These are phyloP conservation scores for Diabrotica virgifera DNA, from an alignment of 1,140 invertebrate genomes.

Conservation along the genomic window DNA sequence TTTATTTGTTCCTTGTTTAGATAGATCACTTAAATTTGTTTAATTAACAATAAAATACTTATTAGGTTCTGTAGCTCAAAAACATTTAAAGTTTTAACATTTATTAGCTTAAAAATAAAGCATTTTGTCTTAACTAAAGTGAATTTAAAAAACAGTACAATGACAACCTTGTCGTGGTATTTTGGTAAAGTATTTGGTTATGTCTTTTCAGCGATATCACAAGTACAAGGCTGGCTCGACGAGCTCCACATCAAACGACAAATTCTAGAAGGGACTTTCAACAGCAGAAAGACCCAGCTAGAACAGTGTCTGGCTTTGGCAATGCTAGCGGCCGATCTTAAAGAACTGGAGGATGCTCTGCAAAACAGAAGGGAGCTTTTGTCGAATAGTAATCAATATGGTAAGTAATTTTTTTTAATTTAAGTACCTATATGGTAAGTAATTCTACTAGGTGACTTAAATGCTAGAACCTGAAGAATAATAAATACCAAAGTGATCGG, in stretches of 20 bases:
- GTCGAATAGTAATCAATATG: conserved; percentile 52
- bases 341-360: conserved; percentile 63
- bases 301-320: conserved; percentile 77
- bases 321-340: conserved; percentile 68
- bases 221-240: conserved; percentile 75
- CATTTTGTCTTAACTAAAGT: too few species aligned
- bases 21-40: too few species aligned
- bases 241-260: conserved; percentile 73
- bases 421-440: too few species aligned
- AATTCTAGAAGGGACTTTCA: conserved; percentile 71
- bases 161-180: background rate
- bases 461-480: too few species aligned
- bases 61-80: too few species aligned
- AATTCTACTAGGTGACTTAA: too few species aligned
- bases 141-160: background rate
- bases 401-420: conserved; percentile 26
- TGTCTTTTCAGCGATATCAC: conserved; percentile 56
- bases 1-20: too few species aligned
- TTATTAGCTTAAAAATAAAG: too few species aligned
- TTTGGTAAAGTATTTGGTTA: conserved; percentile 8
- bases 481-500: too few species aligned
- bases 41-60: too few species aligned
- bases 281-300: conserved; percentile 64
- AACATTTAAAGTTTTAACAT: too few species aligned
- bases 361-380: conserved; percentile 52